Evolutionary conservation across 2,797 vertebrate genomes (phyloP).

Genomic region (Centroberyx gerrardi): DNA sequence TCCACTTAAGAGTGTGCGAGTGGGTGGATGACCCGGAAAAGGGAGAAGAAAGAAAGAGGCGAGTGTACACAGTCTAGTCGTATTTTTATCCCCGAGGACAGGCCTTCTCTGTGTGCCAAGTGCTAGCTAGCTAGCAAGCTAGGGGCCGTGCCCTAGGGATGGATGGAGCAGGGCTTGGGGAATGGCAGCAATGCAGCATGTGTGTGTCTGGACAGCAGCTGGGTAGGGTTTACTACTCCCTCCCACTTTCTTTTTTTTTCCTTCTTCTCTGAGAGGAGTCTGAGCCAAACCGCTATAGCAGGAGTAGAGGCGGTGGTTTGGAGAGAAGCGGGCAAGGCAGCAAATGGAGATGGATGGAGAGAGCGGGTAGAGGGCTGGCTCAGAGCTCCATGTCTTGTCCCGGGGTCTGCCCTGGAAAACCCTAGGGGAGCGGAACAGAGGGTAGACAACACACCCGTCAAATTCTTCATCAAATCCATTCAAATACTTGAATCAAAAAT

Average conservation of each 20-base stretch:
- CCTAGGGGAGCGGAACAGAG: constrained; percentile 59
- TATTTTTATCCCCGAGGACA: constrained; percentile 76
- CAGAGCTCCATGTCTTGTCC: constrained; percentile 87
- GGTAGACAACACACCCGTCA: constrained; percentile 1
- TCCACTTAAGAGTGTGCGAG: constrained; percentile 9
- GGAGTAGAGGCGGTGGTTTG: constrained; percentile 67
- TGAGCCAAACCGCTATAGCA: constrained; percentile 89
- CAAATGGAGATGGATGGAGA: constrained; percentile 76
- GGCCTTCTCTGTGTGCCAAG: constrained; percentile 80
- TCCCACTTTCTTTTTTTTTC: constrained; percentile 58
- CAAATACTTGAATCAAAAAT: not conserved
- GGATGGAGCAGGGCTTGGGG: constrained; percentile 86
- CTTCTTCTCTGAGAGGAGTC: constrained; percentile 78
- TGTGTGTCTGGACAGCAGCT: constrained; percentile 97
- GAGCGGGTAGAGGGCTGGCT: constrained; percentile 81
- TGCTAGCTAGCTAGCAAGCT: constrained; percentile 83
- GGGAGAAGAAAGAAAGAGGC: constrained; percentile 34
- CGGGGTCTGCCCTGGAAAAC: constrained; percentile 66
- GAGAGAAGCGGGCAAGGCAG: constrained; percentile 71
- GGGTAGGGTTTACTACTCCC: constrained; percentile 83
- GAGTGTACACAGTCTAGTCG: constrained; percentile 66
- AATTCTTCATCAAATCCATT: constrained; percentile 1
- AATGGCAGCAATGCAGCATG: constrained; percentile 99
- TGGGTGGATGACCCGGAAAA: constrained; percentile 39
- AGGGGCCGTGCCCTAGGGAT: constrained; percentile 88